Evolutionary conservation across 2,113 vertebrate species (phyloP).

Genomic region (Caracal caracal): DNA sequence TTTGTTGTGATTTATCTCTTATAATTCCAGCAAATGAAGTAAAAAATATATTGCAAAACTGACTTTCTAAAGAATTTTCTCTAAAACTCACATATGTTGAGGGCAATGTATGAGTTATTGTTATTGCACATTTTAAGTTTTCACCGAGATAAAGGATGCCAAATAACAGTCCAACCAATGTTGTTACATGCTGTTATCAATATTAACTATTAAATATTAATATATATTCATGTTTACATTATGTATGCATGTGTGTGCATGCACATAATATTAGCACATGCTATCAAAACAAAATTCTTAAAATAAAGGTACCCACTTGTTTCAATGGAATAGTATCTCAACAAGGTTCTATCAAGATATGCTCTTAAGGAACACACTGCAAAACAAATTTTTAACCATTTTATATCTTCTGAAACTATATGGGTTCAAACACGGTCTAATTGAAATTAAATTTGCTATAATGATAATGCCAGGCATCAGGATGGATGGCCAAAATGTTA

Average conservation of each 20-base stretch:
- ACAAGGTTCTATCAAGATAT: not conserved
- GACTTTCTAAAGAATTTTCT: constrained; percentile 11
- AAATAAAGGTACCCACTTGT: not conserved
- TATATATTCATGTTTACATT: not conserved
- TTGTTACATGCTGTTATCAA: not conserved
- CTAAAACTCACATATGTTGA: not conserved
- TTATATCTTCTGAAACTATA: not conserved
- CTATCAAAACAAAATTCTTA: constrained; percentile 28
- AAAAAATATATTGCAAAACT: constrained; percentile 12
- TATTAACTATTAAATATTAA: not conserved
- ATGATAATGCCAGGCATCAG: not conserved
- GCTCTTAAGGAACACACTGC: not conserved
- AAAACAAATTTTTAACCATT: not conserved
- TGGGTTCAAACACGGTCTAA: not conserved
- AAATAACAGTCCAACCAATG: not conserved
- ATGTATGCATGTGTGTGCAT: not conserved
- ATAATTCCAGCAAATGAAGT: constrained; percentile 60
- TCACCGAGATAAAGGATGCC: not conserved
- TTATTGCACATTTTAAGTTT: not conserved
- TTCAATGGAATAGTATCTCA: not conserved
- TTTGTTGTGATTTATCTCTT: constrained; percentile 49
- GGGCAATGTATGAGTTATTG: not conserved
- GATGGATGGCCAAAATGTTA: not conserved
- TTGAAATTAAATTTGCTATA: constrained; percentile 28
- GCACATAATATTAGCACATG: not conserved